phyloP scores from a whole-genome alignment of 2,888 invertebrate species.

The Arctia plantaginis region DNA sequence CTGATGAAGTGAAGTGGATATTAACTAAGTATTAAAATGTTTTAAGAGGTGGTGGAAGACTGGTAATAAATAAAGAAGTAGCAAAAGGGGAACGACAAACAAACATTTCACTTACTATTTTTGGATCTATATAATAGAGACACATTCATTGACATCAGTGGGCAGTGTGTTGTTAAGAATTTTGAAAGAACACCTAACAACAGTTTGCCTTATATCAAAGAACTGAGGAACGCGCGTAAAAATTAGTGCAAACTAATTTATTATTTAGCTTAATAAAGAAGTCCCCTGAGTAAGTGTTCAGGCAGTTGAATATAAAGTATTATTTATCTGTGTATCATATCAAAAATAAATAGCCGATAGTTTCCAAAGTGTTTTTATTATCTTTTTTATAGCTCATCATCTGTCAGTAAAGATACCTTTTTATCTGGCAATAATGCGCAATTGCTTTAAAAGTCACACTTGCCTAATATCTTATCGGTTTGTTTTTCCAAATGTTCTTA shows the following conservation, averaged over 20 bases:
- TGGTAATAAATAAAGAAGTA: neutral
- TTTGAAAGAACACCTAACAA: neutral
- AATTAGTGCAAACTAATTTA: no score
- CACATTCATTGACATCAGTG: neutral
- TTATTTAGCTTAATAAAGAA: no score
- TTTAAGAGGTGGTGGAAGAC: no score
- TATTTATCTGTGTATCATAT: neutral
- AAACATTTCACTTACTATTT: neutral
- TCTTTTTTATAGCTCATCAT: neutral
- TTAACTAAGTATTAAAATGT: no score
- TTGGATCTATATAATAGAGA: neutral
- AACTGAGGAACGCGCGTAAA: no score
- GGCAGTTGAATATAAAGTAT: neutral
- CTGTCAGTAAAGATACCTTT: slow-evolving; percentile 11
- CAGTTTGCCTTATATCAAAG: neutral
- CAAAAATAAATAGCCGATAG: neutral
- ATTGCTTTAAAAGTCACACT: slow-evolving; percentile 7
- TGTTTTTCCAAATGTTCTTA: neutral
- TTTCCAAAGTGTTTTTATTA: slow-evolving; percentile 3
- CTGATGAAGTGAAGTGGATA: no score
- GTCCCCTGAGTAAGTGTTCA: no score
- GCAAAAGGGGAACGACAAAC: neutral
- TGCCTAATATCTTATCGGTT: slow-evolving; percentile 1
- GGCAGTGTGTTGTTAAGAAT: neutral
- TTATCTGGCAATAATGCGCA: slow-evolving; percentile 13